phyloP scores from a whole-genome alignment of 35 echinoderm and acorn worm species.

The Lytechinus variegatus region DNA sequence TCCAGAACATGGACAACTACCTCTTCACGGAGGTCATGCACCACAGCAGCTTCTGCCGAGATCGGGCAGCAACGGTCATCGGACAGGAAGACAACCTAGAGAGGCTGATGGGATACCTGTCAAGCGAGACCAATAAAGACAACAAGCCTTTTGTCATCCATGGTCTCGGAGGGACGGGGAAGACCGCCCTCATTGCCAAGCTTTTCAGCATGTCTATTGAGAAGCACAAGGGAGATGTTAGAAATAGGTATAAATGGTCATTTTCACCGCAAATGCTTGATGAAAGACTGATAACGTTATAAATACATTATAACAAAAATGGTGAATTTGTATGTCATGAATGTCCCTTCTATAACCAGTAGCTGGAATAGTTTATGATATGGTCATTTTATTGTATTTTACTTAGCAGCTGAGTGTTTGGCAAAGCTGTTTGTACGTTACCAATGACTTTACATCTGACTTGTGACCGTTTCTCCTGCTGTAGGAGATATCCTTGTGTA shows the following conservation, averaged over 20 bases:
- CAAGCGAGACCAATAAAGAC: constrained; percentile 22
- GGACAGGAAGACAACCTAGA: constrained; percentile 70
- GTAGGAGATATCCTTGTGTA: no score
- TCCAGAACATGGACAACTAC: constrained; percentile 56
- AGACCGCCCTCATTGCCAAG: constrained; percentile 85
- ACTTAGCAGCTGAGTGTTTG: no score
- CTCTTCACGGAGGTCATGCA: constrained; percentile 75
- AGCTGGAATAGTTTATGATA: no score
- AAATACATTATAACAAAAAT: no score
- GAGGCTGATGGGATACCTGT: constrained; percentile 50
- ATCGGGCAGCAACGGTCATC: constrained; percentile 73
- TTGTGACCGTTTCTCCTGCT: no score
- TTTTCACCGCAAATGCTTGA: no score
- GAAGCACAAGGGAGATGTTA: constrained; percentile 21
- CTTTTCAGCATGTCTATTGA: constrained; percentile 60
- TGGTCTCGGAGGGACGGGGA: constrained; percentile 83
- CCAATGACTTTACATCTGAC: no score
- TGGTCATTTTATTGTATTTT: no score
- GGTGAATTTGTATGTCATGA: no score
- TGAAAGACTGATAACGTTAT: no score
- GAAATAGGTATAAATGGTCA: neutral
- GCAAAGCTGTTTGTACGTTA: no score
- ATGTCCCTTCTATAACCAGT: no score
- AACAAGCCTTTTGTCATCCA: constrained; percentile 77
- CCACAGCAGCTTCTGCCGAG: constrained; percentile 80